Base-by-base conservation (phyloP, 1,140 invertebrate genomes). In the Carposina sasakii region DNA sequence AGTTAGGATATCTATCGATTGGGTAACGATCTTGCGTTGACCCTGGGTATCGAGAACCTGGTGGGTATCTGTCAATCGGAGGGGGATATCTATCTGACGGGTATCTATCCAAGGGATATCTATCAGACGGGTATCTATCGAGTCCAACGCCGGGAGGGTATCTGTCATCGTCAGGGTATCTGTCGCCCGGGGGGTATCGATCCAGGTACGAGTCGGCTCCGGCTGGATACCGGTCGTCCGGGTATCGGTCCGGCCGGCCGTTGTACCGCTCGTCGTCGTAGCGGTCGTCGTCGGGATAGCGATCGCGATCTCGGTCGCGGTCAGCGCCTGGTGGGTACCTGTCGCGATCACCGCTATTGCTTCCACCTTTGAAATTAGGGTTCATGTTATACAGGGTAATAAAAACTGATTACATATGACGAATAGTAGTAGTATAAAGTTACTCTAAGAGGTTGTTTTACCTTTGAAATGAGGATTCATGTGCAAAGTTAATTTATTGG, bases 321-420 rank as follows among this genome's bases (percentile, higher is more conserved):
- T 87, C 86, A 49, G 76, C 86, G 77, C 73, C 87, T 65, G 70
- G 81, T 67, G 86, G 81, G 54, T 85, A 66, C 19, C 55, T 44
- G 37, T 66, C 60, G 2, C 52, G 52, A 31, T 59, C 59, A 6
- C 58, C 76, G 17, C 71, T 69, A 34, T 62, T 68, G 48, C 63
- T 83, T 60, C 79, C 77, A 71, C 81, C 82, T 79, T 33, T 76
- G 20, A 61, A 78, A 71, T 43, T 40, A 54, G 59, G 63, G 54
- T 9, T 2, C 3, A 36, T 15, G 31, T 47, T 36, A 20, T 26
- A 5, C 12, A 6, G 24, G 12, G 24, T 26, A 26, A 26, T 26
- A 26, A 6, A 5, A n/a, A n/a, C n/a, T n/a, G n/a, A n/a, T n/a
- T n/a, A n/a, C n/a, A n/a, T n/a, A n/a, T n/a, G n/a, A n/a, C n/a